Percentiles rank a stretch among this genome's conserved stretches.
Evolutionary conservation across 1,140 invertebrate species (phyloP).

Genomic region (Diprion similis): DNA sequence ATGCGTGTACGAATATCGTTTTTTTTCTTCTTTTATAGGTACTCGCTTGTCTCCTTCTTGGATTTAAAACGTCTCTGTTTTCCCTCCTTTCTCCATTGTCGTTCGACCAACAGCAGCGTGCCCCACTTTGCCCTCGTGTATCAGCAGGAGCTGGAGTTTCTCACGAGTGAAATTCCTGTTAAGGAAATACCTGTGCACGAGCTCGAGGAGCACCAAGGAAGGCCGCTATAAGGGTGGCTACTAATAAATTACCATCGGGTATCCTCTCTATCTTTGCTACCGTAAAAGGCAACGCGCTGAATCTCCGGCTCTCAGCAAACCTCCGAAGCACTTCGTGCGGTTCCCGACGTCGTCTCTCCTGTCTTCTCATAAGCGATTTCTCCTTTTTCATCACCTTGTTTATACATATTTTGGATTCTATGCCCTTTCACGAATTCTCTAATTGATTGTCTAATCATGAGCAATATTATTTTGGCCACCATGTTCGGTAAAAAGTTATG

Average conservation of each 20-base stretch:
- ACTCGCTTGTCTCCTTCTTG: not conserved
- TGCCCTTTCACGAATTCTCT: too few relatives aligned
- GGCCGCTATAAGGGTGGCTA: not conserved
- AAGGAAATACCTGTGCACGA: not conserved
- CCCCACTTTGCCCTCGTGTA: not conserved
- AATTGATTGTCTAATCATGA: too few relatives aligned
- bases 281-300: not conserved
- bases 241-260: constrained; percentile 1
- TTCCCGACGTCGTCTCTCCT: too few relatives aligned
- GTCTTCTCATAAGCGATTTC: too few relatives aligned
- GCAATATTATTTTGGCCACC: too few relatives aligned
- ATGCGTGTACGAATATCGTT: not conserved
- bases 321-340: too few relatives aligned
- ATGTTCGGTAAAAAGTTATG: too few relatives aligned
- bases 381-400: too few relatives aligned
- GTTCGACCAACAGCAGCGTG: not conserved
- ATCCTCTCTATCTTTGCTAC: constrained; percentile 1
- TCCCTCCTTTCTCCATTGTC: not conserved
- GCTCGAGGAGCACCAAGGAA: not conserved
- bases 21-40: not conserved
- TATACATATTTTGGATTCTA: too few relatives aligned
- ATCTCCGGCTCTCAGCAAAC: too few relatives aligned
- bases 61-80: not conserved
- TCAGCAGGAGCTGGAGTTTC: not conserved
- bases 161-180: not conserved